Conservation (phyloP, 2,888 invertebrate species). For the Sesia apiformis region DNA sequence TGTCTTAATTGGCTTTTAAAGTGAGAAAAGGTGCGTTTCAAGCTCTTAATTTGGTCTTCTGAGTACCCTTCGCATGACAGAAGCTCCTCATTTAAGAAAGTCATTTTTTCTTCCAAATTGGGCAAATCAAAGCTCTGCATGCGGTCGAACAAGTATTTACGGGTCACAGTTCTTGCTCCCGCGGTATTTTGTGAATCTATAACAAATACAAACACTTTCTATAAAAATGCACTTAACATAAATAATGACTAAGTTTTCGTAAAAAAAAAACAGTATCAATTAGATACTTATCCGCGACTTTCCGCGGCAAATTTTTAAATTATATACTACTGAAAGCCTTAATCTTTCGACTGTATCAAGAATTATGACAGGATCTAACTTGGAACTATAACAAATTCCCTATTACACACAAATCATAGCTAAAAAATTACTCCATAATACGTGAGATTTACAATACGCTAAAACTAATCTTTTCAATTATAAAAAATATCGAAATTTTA, state of each 20-base stretch:
- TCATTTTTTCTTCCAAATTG: neutral
- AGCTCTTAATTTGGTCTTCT: neutral
- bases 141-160: neutral
- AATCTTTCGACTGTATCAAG: neutral
- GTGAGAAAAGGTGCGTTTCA: neutral
- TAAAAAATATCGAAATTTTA: neutral
- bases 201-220: neutral
- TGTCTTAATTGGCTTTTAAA: neutral
- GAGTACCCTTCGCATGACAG: neutral
- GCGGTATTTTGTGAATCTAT: neutral
- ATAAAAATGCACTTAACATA: neutral
- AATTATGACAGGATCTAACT: neutral
- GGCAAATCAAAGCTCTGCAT: neutral
- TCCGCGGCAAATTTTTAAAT: neutral
- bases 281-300: neutral
- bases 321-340: neutral
- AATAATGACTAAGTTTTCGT: neutral
- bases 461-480: too few species aligned
- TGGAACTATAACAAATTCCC: neutral
- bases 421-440: too few species aligned
- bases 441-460: too few species aligned
- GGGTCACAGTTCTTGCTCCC: neutral
- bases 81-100: neutral
- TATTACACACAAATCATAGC: neutral
- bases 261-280: neutral